These are phyloP conservation scores for Xestia sexstrigata DNA, from an alignment of 2,888 invertebrate genomes.

Conservation along the genomic window DNA sequence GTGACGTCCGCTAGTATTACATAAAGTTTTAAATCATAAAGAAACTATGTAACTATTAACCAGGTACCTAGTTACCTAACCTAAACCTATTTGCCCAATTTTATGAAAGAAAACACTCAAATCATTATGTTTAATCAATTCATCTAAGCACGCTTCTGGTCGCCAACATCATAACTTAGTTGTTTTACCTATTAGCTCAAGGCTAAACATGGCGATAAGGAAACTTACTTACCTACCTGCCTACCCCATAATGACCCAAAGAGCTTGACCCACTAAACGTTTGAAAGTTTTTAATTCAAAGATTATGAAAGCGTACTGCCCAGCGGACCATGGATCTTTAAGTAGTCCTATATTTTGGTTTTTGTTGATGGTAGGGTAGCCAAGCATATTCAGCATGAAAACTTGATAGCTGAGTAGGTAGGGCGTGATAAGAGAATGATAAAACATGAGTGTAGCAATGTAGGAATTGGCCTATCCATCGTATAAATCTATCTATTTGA, in stretches of 20 bases:
- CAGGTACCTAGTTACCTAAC: background rate
- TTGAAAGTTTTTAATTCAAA: background rate
- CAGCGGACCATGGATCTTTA: background rate
- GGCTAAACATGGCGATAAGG: slow-evolving; percentile 67
- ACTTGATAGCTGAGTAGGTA: too few species aligned
- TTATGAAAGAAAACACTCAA: slow-evolving; percentile 38
- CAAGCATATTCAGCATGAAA: too few species aligned
- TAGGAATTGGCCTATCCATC: too few species aligned
- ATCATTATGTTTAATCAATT: slow-evolving; percentile 55
- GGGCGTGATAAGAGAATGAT: too few species aligned
- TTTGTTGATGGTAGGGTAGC: background rate
- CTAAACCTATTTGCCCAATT: slow-evolving; percentile 33
- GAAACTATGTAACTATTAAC: background rate
- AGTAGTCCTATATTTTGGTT: background rate
- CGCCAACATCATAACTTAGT: slow-evolving; percentile 45
- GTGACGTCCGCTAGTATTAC: too few species aligned
- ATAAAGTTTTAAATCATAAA: background rate
- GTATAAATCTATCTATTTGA: too few species aligned
- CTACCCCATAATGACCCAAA: slow-evolving; percentile 64
- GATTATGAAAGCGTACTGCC: slow-evolving; percentile 7
- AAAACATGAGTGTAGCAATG: too few species aligned
- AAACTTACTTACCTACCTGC: slow-evolving; percentile 44
- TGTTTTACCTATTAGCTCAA: slow-evolving; percentile 74
- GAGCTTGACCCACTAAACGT: slow-evolving; percentile 63
- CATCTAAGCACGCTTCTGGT: slow-evolving; percentile 40